Evolutionary conservation across 1,140 invertebrate genomes (phyloP), one percentile per base, ranked within the genome.

Genomic region (Hylyphantes graminicola): DNA sequence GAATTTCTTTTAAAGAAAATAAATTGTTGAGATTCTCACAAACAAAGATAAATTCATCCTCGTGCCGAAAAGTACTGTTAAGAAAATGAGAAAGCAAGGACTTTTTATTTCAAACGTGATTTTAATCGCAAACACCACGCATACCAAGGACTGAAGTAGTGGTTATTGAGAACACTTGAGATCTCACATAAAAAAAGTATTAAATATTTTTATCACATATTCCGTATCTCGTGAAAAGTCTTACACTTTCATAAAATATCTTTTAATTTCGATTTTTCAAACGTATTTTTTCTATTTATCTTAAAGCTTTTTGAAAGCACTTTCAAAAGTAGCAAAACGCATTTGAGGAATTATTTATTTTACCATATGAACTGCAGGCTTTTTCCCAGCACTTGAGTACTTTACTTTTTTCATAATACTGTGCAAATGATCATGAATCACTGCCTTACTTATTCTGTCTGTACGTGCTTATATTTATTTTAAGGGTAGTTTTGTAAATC

Each of bases 161-260:
- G 50, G 51, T 70, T 70, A 70, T 51, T 51, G 67, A 70, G 50
- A 51, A n/a, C 15, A 53, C 19, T 51, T 4, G 48, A 70, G 17
- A 51, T 0, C 50, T 51, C 7, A 15, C 35, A 13, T 67, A 8
- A 65, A n/a, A 15, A 68, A 68, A 68, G 13, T 51, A 70, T 59
- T 59, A 13, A 59, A 70, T 70, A 53, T 70, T 70, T 51, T 70
- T 51, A 51, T 53, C 48, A 51, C 15, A 70, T 68, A 48, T 15
- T 50, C 51, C 5, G 13, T 68, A 2, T 50, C 51, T 68, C 51
- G 11, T 48, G 35, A 68, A 68, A 50, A 68, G 35, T 53, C 7
- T 70, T 51, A 53, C 15, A 9, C 7, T 17, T 17, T 7, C 0
- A 53, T 17, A 21, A 35, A 35, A 21, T 35, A 35, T 53, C 19